Base-by-base conservation (phyloP, 2,888 invertebrate genomes). In the Ochlodes sylvanus region DNA sequence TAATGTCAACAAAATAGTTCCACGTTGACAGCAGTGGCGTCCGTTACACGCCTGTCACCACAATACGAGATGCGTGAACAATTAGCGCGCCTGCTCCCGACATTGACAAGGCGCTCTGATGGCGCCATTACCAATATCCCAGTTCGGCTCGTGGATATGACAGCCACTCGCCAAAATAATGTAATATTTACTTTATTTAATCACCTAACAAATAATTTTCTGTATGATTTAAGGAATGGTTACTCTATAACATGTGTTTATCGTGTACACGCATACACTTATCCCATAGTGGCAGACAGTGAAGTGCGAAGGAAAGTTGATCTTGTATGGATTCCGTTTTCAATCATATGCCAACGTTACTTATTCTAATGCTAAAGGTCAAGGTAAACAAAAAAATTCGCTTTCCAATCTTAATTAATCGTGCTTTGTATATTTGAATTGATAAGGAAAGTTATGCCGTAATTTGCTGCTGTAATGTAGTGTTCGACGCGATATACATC, bases 91-190 rank as follows among this genome's bases (percentile, higher is more conserved):
- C 71, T 77, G 79, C 70, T 77, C 75, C 73, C 75, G 78, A 74
- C 79, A 79, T 74, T 77, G 79, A 76, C 79, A 76, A 74, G 75
- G 69, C 64, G 69, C 68, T 66, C 62, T 77, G 58, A 38, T 56
- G 47, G 47, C 47, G 41, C 41, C 55, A 61, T 62, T 63, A 66
- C 14, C 52, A 38, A 38, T 55, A 56, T 50, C 62, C 19, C 41
- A 17, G 2, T 34, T 19, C 57, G 17, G 17, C 44, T 41, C 32
- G 32, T 69, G 71, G 15, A 10, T 38, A 32, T 71, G 67, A 72
- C 69, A 68, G 52, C 17, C 32, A 9, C 9, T 9, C 14, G n/a
- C 12, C 34, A 1, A 41, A 57, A 41, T 41, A 17, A 19, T 57
- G 9, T 21, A 21, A 52, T 21, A 52, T 21, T 21, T 21, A 19